A percentile compares a stretch with the other conserved stretches of the same genome.
Conservation (phyloP, 1,140 invertebrate species). For the Drosophila azteca region DNA sequence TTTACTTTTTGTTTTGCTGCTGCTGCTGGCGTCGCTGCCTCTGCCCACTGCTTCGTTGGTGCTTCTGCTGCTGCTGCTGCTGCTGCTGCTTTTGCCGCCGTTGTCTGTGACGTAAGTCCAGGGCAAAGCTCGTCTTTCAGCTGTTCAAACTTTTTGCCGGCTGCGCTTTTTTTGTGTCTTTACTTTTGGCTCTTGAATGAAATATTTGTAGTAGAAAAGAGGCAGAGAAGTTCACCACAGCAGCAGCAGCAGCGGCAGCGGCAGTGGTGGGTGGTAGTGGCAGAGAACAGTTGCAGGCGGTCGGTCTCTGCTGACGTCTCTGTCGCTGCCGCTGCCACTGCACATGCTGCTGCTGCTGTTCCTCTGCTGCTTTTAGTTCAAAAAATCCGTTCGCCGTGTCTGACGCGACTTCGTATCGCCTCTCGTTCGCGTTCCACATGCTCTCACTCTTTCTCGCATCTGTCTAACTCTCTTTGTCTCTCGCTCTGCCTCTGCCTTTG, state of each 20-base stretch:
- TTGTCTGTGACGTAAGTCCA: constrained; percentile 53
- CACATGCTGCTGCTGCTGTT: constrained; percentile 23
- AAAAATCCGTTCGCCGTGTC: constrained; percentile 56
- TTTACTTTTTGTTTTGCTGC: constrained; percentile 38
- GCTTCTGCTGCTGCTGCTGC: constrained; percentile 6
- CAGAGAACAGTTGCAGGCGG: constrained; percentile 17
- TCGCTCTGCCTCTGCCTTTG: no score
- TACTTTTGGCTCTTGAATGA: constrained; percentile 42
- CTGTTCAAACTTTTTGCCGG: constrained; percentile 46
- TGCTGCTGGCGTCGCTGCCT: neutral
- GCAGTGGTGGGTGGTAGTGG: no score
- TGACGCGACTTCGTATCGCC: constrained; percentile 40
- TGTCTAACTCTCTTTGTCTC: neutral
- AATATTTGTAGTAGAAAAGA: constrained; percentile 48
- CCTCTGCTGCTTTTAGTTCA: constrained; percentile 39
- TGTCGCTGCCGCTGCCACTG: constrained; percentile 24
- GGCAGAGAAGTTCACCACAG: constrained; percentile 38
- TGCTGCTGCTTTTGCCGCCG: constrained; percentile 7
- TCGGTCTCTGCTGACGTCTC: constrained; percentile 8
- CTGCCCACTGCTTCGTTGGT: neutral
- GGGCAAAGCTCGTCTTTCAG: constrained; percentile 43
- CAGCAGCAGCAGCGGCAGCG: constrained; percentile 11
- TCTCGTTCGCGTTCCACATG: constrained; percentile 18
- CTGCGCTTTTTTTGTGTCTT: constrained; percentile 44
- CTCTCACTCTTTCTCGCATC: constrained; percentile 3